phyloP scores from a whole-genome alignment of 2,888 invertebrate genomes.

The Pammene aurita region DNA sequence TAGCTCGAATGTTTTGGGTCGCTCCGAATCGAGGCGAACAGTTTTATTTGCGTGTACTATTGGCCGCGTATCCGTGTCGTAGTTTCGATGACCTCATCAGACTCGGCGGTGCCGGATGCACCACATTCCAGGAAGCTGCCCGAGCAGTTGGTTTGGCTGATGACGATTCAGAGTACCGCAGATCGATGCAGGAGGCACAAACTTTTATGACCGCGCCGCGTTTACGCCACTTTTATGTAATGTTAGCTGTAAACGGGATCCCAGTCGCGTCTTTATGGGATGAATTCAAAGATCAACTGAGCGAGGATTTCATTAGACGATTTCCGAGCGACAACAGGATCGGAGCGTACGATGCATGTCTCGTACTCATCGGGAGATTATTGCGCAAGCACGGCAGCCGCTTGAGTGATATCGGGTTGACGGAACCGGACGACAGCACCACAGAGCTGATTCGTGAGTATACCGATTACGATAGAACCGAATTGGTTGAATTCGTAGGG shows the following conservation, averaged over 20 bases:
- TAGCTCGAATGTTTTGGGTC: slow-evolving; percentile 40
- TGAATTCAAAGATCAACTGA: slow-evolving; percentile 17
- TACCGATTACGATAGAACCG: slow-evolving; percentile 7
- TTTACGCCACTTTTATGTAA: slow-evolving; percentile 38
- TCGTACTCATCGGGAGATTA: slow-evolving; percentile 9
- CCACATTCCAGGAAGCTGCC: slow-evolving; percentile 44
- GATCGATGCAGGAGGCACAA: slow-evolving; percentile 38
- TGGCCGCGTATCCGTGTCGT: slow-evolving; percentile 32
- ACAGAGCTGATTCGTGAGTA: not conserved
- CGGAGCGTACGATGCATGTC: not conserved
- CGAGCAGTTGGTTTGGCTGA: slow-evolving; percentile 39
- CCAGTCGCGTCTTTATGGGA: slow-evolving; percentile 35
- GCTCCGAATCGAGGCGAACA: slow-evolving; percentile 41
- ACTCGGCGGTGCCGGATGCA: slow-evolving; percentile 42
- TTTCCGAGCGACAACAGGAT: not conserved
- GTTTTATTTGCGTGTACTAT: slow-evolving; percentile 37
- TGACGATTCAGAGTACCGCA: slow-evolving; percentile 39
- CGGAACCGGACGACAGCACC: slow-evolving; percentile 1
- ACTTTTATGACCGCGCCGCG: slow-evolving; percentile 38
- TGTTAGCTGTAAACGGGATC: slow-evolving; percentile 33
- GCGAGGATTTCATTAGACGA: slow-evolving; percentile 21
- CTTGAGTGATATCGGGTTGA: not conserved
- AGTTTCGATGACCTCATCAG: slow-evolving; percentile 37
- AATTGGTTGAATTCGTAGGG: slow-evolving; percentile 1
- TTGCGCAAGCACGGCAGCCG: slow-evolving; percentile 29